A percentile compares a stretch with the other conserved stretches of the same genome.
Evolutionary conservation across 2,888 invertebrate species (phyloP).

Genomic region (Caradrina clavipalpis): DNA sequence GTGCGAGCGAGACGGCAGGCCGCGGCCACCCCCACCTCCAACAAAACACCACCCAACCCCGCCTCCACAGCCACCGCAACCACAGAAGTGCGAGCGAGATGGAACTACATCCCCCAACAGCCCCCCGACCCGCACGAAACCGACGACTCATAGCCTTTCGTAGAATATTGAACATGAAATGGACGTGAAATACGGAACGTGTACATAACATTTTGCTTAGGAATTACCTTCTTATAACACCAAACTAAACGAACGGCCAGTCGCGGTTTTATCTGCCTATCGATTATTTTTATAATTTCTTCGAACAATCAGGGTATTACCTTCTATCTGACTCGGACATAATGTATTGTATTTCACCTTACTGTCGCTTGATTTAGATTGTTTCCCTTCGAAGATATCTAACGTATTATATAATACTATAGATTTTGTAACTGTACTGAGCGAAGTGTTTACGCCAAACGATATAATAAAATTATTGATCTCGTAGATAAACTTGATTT

Average conservation of each 20-base stretch:
- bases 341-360: slow-evolving; percentile 58
- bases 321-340: slow-evolving; percentile 58
- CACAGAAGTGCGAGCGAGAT: slow-evolving; percentile 85
- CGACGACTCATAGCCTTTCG: slow-evolving; percentile 80
- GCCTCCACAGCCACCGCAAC: slow-evolving; percentile 63
- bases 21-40: slow-evolving; percentile 57
- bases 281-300: slow-evolving; percentile 65
- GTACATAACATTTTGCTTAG: slow-evolving; percentile 65
- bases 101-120: slow-evolving; percentile 89
- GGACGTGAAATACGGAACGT: slow-evolving; percentile 45
- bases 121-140: slow-evolving; percentile 87
- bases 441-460: slow-evolving; percentile 58
- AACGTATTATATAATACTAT: slow-evolving; percentile 43
- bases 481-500: slow-evolving; percentile 77
- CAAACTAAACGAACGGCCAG: slow-evolving; percentile 62
- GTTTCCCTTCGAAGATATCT: slow-evolving; percentile 50
- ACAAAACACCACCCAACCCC: slow-evolving; percentile 54
- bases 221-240: slow-evolving; percentile 62
- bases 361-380: slow-evolving; percentile 55
- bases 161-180: slow-evolving; percentile 45
- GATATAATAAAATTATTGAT: slow-evolving; percentile 67
- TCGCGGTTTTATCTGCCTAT: slow-evolving; percentile 65
- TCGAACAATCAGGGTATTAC: slow-evolving; percentile 73
- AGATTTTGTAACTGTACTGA: slow-evolving; percentile 60
- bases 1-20: slow-evolving; percentile 91